Base-by-base conservation (phyloP, 2,797 vertebrate species). In the Rachycentron canadum region DNA sequence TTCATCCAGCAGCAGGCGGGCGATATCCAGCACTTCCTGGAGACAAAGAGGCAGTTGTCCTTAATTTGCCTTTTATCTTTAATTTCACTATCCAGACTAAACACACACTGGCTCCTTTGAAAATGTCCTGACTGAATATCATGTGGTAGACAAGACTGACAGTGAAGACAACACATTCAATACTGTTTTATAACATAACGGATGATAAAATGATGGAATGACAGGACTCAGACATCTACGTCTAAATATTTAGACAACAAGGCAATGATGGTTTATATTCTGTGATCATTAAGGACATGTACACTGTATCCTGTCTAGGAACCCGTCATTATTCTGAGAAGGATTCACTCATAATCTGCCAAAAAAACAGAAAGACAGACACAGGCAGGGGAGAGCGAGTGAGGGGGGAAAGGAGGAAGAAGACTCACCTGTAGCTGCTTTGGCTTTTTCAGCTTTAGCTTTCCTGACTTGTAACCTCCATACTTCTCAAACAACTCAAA, bases 11-110 rank as follows among this genome's bases (percentile, higher is more conserved):
- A 99, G 96, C 89, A 97, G 93, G 47, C 98, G 96, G 4, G 97
- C 96, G 7, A 99, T 99, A 69, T 99, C 98, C 90, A 99, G 95
- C 86, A 99, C 97, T 84, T 99, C 98, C 98, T 99, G 91, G 45
- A 87, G 69, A 75, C 64, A 69, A 16, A 72, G 23, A 40, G 4
- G 23, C 36, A 28, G 30, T 61, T 32, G 17, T 17, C 7, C 9
- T 10, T 23, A 10, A 74, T 72, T 41, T 49, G 13, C 56, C 14
- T 53, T 25, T 47, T 65, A 32, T 26, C 49, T 61, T 21, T 28
- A 3, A 56, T 30, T 63, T 25, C 2, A 45, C n/a, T 34, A 3
- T 14, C 17, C 23, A 65, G 40, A 69, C 25, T 66, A 61, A 76
- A 73, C 53, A 59, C 3, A 32, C 43, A 5, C n/a, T 14, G 34